phyloP scores from a whole-genome alignment of 2,797 vertebrate species.

The Enteromius trimaculatus region DNA sequence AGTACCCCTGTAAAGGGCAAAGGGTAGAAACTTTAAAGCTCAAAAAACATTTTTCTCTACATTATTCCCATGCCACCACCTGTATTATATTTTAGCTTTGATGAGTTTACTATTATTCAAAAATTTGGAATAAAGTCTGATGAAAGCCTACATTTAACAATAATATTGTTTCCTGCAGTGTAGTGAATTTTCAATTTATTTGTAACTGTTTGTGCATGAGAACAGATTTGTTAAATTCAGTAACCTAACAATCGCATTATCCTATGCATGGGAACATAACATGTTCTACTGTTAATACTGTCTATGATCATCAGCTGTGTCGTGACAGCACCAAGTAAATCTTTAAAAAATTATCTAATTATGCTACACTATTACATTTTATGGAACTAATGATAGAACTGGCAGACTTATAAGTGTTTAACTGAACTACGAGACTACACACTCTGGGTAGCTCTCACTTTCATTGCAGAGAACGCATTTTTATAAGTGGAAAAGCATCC shows the following conservation, averaged over 20 bases:
- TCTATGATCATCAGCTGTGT: not conserved
- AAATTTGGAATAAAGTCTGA: not conserved
- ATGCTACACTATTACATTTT: not conserved
- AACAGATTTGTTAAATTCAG: not conserved
- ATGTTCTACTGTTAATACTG: not conserved
- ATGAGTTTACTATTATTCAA: not conserved
- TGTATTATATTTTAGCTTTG: not conserved
- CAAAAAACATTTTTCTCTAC: not conserved
- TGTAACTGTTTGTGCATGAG: not conserved
- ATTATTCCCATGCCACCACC: not conserved
- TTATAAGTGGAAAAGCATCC: not conserved
- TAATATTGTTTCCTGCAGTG: not conserved
- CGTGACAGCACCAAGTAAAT: not conserved
- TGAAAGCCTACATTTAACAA: not conserved
- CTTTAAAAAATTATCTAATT: not conserved
- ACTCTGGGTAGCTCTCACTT: too few relatives aligned
- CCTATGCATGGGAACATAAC: not conserved
- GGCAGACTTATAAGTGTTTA: not conserved
- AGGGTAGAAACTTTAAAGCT: not conserved
- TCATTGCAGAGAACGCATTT: not conserved
- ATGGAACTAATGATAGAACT: not conserved
- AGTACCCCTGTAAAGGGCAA: constrained; percentile 2
- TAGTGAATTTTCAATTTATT: not conserved
- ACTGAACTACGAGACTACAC: not conserved
- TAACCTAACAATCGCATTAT: not conserved